A percentile compares a stretch with the other conserved stretches of the same genome.
Conservation (phyloP, 35 echinoderm and acorn worm genomes). For the Heliocidaris erythrogramma region DNA sequence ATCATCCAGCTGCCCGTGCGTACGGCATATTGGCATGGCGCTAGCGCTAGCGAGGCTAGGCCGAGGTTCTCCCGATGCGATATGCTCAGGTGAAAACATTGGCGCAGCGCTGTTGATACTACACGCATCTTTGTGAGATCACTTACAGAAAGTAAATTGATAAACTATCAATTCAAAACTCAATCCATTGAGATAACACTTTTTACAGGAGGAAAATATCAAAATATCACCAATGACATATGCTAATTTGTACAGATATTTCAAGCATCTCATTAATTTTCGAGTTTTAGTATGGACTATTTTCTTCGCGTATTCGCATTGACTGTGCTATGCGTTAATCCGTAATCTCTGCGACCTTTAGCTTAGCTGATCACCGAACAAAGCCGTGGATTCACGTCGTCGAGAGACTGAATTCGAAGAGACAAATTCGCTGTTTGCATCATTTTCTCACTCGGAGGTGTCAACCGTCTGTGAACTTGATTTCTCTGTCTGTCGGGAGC, state of each 20-base stretch:
- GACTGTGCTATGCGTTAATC: slow-evolving; percentile 27
- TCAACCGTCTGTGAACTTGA: not conserved
- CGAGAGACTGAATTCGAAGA: slow-evolving; percentile 22
- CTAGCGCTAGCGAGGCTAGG: not conserved
- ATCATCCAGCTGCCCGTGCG: not conserved
- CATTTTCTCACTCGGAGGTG: slow-evolving; percentile 38
- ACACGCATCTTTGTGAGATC: not conserved
- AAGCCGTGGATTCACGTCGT: slow-evolving; percentile 29
- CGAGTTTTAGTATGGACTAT: not conserved
- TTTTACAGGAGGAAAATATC: not conserved
- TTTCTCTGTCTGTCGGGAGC: not conserved
- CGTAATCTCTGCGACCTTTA: slow-evolving; percentile 49
- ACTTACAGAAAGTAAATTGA: not conserved
- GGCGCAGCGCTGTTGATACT: not conserved
- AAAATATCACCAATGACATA: not conserved
- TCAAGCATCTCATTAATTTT: not conserved
- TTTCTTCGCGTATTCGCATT: slow-evolving; percentile 29
- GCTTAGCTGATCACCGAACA: slow-evolving; percentile 51
- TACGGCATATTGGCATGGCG: too few species aligned
- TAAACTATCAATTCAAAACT: not conserved
- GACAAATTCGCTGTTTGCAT: slow-evolving; percentile 43
- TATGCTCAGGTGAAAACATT: not conserved
- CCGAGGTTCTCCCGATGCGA: too few species aligned
- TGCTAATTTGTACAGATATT: not conserved
- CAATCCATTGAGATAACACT: not conserved